phyloP scores from a whole-genome alignment of 2,113 vertebrate species.

The Psettodes erumei region DNA sequence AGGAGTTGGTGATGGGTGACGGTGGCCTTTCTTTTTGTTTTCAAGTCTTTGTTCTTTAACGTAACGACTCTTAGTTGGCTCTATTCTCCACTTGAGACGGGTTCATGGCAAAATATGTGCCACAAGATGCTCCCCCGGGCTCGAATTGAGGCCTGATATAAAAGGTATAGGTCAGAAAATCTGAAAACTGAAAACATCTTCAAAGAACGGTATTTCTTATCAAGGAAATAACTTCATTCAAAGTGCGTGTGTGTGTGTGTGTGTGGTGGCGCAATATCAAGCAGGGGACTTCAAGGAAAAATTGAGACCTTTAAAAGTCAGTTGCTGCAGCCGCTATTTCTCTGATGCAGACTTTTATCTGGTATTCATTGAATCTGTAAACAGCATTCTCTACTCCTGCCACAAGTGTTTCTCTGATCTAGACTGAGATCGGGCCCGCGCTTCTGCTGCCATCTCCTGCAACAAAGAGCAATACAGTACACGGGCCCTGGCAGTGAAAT shows the following conservation, averaged over 20 bases:
- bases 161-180: constrained; percentile 72
- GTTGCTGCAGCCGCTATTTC: constrained; percentile 69
- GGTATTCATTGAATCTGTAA: constrained; percentile 82
- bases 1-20: constrained; percentile 3
- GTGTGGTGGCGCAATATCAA: constrained; percentile 59
- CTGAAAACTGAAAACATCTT: constrained; percentile 72
- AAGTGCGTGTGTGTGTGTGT: constrained; percentile 38
- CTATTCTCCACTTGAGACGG: constrained; percentile 40
- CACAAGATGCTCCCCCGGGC: constrained; percentile 32
- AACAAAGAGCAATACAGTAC: constrained; percentile 71
- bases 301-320: constrained; percentile 84
- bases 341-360: constrained; percentile 79
- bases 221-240: constrained; percentile 73
- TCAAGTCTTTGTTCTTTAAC: constrained; percentile 42
- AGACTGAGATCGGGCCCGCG: constrained; percentile 70
- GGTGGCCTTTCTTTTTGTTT: constrained; percentile 20
- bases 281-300: constrained; percentile 77
- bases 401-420: constrained; percentile 81
- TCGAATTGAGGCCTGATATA: constrained; percentile 58
- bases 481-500: constrained; percentile 56
- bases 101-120: constrained; percentile 32
- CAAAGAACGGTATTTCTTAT: constrained; percentile 72
- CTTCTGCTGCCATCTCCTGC: constrained; percentile 70
- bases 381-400: constrained; percentile 78
- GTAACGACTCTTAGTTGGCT: constrained; percentile 39